phyloP scores from a whole-genome alignment of 2,888 invertebrate genomes.

The Bombylius discolor region DNA sequence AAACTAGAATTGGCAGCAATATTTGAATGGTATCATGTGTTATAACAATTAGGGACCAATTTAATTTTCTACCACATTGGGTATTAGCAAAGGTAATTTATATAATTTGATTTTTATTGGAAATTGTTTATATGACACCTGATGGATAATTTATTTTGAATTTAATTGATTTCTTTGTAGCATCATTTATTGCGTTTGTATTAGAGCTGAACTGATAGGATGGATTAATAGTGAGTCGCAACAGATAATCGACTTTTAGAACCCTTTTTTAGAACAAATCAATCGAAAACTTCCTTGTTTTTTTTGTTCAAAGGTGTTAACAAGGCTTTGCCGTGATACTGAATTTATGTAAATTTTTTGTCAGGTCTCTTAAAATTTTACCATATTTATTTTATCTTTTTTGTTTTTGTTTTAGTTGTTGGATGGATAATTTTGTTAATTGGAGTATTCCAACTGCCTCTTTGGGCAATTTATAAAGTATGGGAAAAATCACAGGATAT shows the following conservation, averaged over 20 bases:
- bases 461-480: conserved; percentile 30
- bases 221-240: conserved; percentile 74
- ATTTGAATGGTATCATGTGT: conserved; percentile 38
- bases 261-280: too few species aligned
- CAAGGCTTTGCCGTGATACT: conserved; percentile 54
- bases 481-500: conserved; percentile 24
- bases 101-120: conserved; percentile 42
- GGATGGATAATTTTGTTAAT: conserved; percentile 40
- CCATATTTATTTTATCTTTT: too few species aligned
- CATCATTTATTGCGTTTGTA: conserved; percentile 59
- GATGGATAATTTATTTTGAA: conserved; percentile 61
- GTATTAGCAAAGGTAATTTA: conserved; percentile 38
- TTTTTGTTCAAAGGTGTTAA: conserved; percentile 42
- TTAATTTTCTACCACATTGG: conserved; percentile 38
- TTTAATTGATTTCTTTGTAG: conserved; percentile 60
- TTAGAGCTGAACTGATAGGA: conserved; percentile 51
- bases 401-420: conserved; percentile 24
- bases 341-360: conserved; percentile 82
- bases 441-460: conserved; percentile 39
- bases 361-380: too few species aligned
- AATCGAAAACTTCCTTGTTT: too few species aligned
- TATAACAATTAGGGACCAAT: conserved; percentile 39
- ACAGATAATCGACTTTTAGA: too few species aligned
- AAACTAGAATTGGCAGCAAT: conserved; percentile 41
- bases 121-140: conserved; percentile 51